phyloP scores from a whole-genome alignment of 2,113 vertebrate species.

The Glaucidium brasilianum region DNA sequence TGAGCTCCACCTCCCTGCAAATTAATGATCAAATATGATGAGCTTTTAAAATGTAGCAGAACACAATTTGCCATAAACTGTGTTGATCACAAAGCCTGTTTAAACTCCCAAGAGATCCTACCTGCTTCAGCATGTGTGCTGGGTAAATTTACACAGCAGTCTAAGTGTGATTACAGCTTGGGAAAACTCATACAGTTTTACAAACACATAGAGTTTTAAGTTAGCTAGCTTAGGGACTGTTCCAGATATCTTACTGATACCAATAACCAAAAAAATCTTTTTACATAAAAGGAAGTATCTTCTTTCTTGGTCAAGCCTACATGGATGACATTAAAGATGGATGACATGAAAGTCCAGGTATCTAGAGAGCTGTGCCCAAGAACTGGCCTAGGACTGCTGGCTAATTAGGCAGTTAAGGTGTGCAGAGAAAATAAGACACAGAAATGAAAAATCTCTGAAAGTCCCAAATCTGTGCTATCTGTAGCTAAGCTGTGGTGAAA shows the following conservation, averaged over 20 bases:
- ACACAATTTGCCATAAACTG: background rate
- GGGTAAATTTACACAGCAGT: slow-evolving; percentile 8
- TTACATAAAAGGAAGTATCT: background rate
- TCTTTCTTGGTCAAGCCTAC: background rate
- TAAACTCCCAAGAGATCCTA: background rate
- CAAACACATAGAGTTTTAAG: background rate
- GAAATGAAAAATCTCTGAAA: background rate
- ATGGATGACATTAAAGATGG: background rate
- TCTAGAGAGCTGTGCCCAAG: background rate
- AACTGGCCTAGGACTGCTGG: background rate
- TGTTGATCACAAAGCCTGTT: background rate
- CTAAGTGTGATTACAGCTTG: background rate
- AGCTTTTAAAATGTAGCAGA: background rate
- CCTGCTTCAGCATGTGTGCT: background rate
- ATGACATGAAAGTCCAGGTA: background rate
- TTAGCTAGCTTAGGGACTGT: background rate
- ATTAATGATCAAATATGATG: background rate
- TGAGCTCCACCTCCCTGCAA: background rate
- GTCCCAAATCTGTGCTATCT: background rate
- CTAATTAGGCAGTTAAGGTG: background rate
- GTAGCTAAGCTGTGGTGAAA: background rate
- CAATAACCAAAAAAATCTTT: background rate
- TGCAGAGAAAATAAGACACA: background rate
- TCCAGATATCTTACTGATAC: background rate
- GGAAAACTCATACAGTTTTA: background rate